Conservation (phyloP, 2,888 invertebrate genomes). For the Rotaria macrura region DNA sequence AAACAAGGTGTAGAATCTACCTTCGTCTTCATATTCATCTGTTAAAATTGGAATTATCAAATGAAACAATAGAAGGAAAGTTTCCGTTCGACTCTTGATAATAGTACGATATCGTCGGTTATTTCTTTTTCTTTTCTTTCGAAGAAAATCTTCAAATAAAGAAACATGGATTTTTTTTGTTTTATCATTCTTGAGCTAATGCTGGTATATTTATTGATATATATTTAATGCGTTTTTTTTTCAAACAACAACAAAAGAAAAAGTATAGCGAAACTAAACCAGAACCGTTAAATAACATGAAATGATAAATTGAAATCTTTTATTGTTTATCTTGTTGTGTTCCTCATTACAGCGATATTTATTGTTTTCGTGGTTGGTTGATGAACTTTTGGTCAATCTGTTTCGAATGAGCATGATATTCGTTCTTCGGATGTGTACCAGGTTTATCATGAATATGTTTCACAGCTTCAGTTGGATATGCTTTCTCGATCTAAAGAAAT, state of each 20-base stretch:
- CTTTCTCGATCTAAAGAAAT: not conserved
- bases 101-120: too few species aligned
- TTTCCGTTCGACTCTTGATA: too few species aligned
- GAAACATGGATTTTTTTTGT: not conserved
- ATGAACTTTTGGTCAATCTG: not conserved
- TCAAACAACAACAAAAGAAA: not conserved
- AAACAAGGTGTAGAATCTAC: not conserved
- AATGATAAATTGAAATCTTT: not conserved
- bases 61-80: too few species aligned
- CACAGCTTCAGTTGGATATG: conserved; percentile 6
- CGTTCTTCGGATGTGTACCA: not conserved
- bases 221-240: not conserved
- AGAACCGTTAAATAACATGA: not conserved
- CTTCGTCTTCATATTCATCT: not conserved
- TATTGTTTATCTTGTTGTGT: not conserved
- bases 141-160: not conserved
- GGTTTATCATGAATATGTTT: conserved; percentile 18
- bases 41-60: too few species aligned
- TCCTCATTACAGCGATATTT: not conserved
- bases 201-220: not conserved
- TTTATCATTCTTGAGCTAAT: not conserved
- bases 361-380: not conserved
- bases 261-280: not conserved
- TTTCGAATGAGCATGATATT: not conserved
- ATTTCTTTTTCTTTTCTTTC: not conserved